Base-by-base conservation (phyloP, 2,797 vertebrate genomes). In the Trematocara caparti region DNA sequence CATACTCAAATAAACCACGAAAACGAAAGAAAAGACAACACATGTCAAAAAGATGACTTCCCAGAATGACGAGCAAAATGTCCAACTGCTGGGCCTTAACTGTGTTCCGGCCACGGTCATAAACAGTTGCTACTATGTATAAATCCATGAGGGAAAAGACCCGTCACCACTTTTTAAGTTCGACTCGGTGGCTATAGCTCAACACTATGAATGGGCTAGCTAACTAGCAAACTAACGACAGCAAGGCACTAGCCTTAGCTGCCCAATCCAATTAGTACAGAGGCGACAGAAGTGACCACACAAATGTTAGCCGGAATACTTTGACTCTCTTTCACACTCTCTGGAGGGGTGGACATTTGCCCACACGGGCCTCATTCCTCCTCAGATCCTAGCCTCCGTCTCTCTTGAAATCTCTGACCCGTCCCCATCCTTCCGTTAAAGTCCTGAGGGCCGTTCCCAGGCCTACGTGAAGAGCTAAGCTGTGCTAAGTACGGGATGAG, bases 321-420 rank as follows among this genome's bases (percentile, higher is more conserved):
- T 73, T 72, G n/a, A 53, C 14, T 55, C 17, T 78, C 14, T 34
- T 76, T 30, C 30, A 13, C 82, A 40, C 15, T 21, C 57, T 48
- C 17, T 43, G 82, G 80, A 91, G 90, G 89, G 84, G 86, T 89
- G 89, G 82, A 86, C 83, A 17, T 50, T 59, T 45, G 40, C 30
- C 76, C 62, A 17, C 21, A 53, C 76, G 75, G 93, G 93, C 93
- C 93, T 93, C 77, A 64, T 62, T 74, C 40, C 59, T 2, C 30
- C 32, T 47, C 53, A 14, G 79, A 85, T 83, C 88, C 87, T 85
- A 92, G 86, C 86, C 89, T 80, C 89, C 87, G 72, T 17, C 86
- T 92, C 80, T 85, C 88, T 79, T 94, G 72, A 92, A 94, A 92
- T 90, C 90, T 88, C 88, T 90, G 91, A 94, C 87, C 90, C 90